Evolutionary conservation across 2,113 vertebrate species (phyloP), one percentile per base, ranked within the genome.

Genomic region (Ptychochromis oligacanthus): DNA sequence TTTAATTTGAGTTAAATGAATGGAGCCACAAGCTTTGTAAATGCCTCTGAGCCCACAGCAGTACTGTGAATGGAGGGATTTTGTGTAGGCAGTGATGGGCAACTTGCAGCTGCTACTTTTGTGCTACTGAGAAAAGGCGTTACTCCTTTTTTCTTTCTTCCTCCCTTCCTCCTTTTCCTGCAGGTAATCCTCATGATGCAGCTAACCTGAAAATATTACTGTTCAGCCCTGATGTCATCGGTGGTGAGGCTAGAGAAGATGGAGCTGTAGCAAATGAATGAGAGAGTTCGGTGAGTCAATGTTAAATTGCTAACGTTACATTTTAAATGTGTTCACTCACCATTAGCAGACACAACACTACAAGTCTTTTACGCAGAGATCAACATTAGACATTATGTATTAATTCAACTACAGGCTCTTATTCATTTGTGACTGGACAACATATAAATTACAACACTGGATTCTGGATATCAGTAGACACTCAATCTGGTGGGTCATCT

Each of bases 51-150:
- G 49, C 49, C 18, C 49, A 18, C 5, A 52, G 49, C 49, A 52
- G 49, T 31, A n/a, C 65, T 52, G 17, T 52, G 43, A 72, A 26
- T 72, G 46, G 14, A 49, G 54, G 72, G 15, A 55, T 26, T 77
- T 34, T 1, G 31, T 56, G 65, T 13, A 18, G 55, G 49, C 5
- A 22, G 20, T 82, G 58, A 81, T 31, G 40, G 78, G 70, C 75
- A 81, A 24, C 81, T 57, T 34, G 11, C 77, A 79, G 77, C 77
- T 83, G 80, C 62, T 38, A 31, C 58, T 58, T 17, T 64, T 75
- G 15, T 77, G 61, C 56, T 38, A 38, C 61, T 46, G 55, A 72
- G 52, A 81, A 62, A 62, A 72, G 22, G 31, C 31, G 20, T 74
- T 20, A 54, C 22, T 82, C n/a, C 20, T 31, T 1, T 58, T 31